Evolutionary conservation across 2,888 invertebrate species (phyloP).

Genomic region (Patella depressa): DNA sequence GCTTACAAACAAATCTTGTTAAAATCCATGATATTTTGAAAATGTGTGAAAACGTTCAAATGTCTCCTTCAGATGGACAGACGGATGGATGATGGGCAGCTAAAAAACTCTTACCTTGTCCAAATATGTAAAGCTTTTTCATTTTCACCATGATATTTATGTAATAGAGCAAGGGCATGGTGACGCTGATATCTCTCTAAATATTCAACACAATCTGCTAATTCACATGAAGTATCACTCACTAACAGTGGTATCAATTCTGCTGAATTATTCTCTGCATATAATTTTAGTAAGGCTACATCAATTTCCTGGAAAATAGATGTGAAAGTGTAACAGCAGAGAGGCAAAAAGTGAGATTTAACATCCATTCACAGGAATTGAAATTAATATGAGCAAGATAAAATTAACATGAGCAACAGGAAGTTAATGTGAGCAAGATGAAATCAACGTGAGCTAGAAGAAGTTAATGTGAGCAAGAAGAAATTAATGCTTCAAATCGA

Average conservation of each 20-base stretch:
- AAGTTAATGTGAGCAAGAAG: too few species aligned
- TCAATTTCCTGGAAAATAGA: slow-evolving; percentile 70
- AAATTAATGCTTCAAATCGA: too few species aligned
- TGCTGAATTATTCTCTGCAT: slow-evolving; percentile 68
- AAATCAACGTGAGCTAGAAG: too few species aligned
- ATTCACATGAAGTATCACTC: slow-evolving; percentile 65
- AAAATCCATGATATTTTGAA: too few species aligned
- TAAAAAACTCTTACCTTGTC: slow-evolving; percentile 63
- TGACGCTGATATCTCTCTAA: slow-evolving; percentile 68
- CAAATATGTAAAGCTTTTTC: slow-evolving; percentile 72
- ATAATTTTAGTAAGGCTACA: slow-evolving; percentile 72
- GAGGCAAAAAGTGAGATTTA: background rate
- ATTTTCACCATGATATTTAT: slow-evolving; percentile 68
- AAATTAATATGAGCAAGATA: background rate
- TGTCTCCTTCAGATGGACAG: too few species aligned
- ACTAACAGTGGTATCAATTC: slow-evolving; percentile 66
- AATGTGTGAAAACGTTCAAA: too few species aligned
- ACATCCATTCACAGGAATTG: background rate
- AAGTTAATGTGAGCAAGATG: too few species aligned
- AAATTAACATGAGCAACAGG: background rate
- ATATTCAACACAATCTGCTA: slow-evolving; percentile 71
- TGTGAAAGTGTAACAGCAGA: background rate
- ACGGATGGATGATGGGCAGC: too few species aligned
- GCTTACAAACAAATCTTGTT: too few species aligned
- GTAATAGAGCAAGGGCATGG: slow-evolving; percentile 71